Evolutionary conservation across 2,113 vertebrate genomes (phyloP), one percentile per base, ranked within the genome.

Genomic region (human): DNA sequence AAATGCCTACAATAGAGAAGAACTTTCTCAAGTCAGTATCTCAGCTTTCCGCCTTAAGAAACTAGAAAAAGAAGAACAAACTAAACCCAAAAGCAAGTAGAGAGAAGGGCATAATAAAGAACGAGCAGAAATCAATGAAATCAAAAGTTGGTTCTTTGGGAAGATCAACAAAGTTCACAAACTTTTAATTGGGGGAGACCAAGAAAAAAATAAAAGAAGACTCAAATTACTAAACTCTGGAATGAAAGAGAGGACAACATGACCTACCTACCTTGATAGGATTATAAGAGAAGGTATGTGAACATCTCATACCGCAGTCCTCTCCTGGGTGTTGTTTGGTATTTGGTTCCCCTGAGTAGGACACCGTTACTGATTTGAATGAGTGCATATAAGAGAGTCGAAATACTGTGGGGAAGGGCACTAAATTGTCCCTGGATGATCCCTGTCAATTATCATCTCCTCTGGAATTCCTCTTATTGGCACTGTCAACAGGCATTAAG

Each of bases 81-180:
- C 45, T 85, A 64, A 95, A 61, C 61, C 25, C 32, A 75, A 92
- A 64, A 89, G 52, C 50, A 48, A 93, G 66, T 70, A 81, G 48
- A 64, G 81, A 66, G 52, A 80, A 91, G 18, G 52, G 64, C 25
- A n/a, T 85, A 83, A 43, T 73, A 73, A 83, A 94, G 76, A 66
- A 52, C 12, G 73, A 92, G 27, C 40, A 83, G 73, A 95, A 82
- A 89, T 55, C 27, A 82, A 17, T 91, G 50, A 81, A 89, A 70
- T 72, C 14, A 89, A 97, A 35, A 89, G 59, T 76, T 89, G 66
- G 3, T 93, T 96, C 68, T 86, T 94, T 80, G 75, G 59, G 79
- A 96, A 83, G 79, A 92, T 40, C 61, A 83, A 57, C 38, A 79
- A 61, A 95, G 35, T 48, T 64, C 55, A 87, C 48, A 79, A 72